Conservation (phyloP, 2,797 vertebrate genomes). For the Falco rusticolus region DNA sequence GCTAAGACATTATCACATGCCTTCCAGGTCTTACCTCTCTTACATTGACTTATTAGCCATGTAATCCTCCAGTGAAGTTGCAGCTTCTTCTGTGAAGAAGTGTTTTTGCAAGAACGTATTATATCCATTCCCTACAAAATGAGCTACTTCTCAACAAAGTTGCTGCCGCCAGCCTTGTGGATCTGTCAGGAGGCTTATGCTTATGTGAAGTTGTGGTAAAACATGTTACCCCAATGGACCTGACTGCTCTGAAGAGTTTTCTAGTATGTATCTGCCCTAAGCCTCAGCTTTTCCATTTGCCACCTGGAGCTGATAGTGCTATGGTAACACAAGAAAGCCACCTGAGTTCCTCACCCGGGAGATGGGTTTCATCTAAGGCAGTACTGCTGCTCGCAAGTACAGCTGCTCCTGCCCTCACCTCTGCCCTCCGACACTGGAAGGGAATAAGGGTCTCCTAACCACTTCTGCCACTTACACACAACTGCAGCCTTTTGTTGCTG, state of each 20-base stretch:
- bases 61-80: conserved; percentile 5
- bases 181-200: not conserved
- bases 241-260: not conserved
- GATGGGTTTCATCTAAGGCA: not conserved
- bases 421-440: accelerated
- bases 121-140: not conserved
- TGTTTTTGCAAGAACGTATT: not conserved
- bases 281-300: not conserved
- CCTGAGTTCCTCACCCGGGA: not conserved
- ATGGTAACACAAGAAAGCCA: not conserved
- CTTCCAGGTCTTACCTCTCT: conserved; percentile 28
- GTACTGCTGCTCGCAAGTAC: not conserved
- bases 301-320: not conserved
- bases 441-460: not conserved
- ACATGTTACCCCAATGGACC: not conserved
- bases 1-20: not conserved
- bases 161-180: not conserved
- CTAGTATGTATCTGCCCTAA: not conserved
- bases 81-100: not conserved
- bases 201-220: not conserved
- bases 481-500: not conserved
- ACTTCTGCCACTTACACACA: not conserved
- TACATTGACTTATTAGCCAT: conserved; percentile 2
- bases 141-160: not conserved
- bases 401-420: not conserved